Evolutionary conservation across 2,797 vertebrate species (phyloP), one percentile per base, ranked within the genome.

Genomic region (Cryptoblepharus egeriae): DNA sequence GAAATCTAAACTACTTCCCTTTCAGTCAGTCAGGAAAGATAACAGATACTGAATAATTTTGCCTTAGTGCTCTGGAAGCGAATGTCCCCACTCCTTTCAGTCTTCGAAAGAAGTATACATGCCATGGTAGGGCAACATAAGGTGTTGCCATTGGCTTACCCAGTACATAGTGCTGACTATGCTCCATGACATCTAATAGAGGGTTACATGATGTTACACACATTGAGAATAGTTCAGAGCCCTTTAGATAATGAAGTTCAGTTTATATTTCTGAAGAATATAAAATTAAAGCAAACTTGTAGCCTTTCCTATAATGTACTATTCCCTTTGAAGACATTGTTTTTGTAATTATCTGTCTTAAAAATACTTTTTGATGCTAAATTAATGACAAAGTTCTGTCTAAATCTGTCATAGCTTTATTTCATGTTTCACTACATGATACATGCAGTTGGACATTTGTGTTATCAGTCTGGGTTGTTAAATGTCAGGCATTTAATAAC

Each of bases 401-500:
- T 88, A 90, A 85, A 94, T 90, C 92, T 91, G 91, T 88, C 35
- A 90, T 92, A 91, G 80, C 87, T 88, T 95, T 90, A 91, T 86
- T 95, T 92, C 90, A 72, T 91, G 91, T 93, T 94, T 92, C 86
- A 90, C 93, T 86, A 90, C 92, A 93, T 93, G 94, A 91, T 93
- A 92, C 92, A 92, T 91, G 45, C 58, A 55, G 26, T 37, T 37
- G 57, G 81, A 77, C 58, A 71, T 71, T 32, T 57, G 58, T 55
- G 28, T 71, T 88, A 91, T 94, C 93, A 93, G 91, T 77, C 91
- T 93, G 94, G 92, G 88, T 89, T 94, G 78, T 85, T 95, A 96
- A 95, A 96, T 95, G 95, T 94, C 95, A 95, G 85, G 85, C 87
- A 89, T 94, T 95, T 95, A 95, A 95, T 95, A 94, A 95, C 95